Conservation (phyloP, 2,888 invertebrate species). For the Eristalis intricaria region DNA sequence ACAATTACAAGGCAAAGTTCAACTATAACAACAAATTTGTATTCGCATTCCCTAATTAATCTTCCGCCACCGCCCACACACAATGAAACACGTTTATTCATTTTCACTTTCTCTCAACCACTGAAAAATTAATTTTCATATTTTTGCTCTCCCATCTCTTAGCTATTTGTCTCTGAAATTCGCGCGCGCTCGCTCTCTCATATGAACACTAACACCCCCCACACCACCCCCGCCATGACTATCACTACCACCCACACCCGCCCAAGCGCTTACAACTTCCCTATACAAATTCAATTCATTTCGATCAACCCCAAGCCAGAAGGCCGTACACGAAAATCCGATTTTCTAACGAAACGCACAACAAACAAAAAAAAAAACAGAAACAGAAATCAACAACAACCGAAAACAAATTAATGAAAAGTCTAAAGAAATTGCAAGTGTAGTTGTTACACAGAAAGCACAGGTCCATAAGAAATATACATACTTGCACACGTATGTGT, state of each 20-base stretch:
- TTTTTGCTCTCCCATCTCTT: conserved; percentile 70
- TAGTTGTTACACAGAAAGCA: conserved; percentile 49
- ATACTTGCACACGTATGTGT: neutral
- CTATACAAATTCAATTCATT: conserved; percentile 68
- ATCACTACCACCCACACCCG: conserved; percentile 18
- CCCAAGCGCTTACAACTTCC: conserved; percentile 6
- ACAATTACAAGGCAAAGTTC: conserved; percentile 44
- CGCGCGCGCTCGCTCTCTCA: conserved; percentile 49
- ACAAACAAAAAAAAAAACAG: conserved; percentile 46
- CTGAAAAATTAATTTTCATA: conserved; percentile 75
- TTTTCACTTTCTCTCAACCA: conserved; percentile 73
- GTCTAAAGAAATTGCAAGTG: conserved; percentile 67
- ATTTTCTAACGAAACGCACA: conserved; percentile 52
- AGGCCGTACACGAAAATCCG: conserved; percentile 74
- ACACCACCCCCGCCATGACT: conserved; percentile 2
- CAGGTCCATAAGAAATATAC: conserved; percentile 65
- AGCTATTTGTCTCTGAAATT: conserved; percentile 34
- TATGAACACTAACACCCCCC: conserved; percentile 33
- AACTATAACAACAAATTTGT: conserved; percentile 31
- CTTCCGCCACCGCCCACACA: conserved; percentile 66
- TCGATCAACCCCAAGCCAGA: conserved; percentile 73
- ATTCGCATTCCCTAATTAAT: conserved; percentile 60
- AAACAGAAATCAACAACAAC: conserved; percentile 16
- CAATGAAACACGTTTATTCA: conserved; percentile 69
- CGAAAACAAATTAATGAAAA: conserved; percentile 70